phyloP scores from a whole-genome alignment of 2,888 invertebrate species.

The Clepsis dumicolana region DNA sequence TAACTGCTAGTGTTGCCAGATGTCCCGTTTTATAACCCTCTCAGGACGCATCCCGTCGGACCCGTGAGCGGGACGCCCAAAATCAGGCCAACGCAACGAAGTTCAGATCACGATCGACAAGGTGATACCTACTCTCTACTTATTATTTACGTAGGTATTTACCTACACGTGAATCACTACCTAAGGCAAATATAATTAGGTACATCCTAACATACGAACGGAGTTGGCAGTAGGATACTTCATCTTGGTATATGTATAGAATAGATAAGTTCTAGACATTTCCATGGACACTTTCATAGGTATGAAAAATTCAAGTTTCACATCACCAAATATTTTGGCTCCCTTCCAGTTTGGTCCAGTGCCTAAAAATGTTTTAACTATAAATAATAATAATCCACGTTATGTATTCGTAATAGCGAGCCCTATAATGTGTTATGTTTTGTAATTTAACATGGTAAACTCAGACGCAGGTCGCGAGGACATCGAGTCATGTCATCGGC shows the following conservation, averaged over 20 bases:
- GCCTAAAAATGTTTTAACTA: slow-evolving; percentile 58
- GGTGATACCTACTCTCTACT: no score
- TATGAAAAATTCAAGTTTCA: slow-evolving; percentile 18
- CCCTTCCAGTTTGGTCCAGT: slow-evolving; percentile 58
- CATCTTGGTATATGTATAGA: not conserved
- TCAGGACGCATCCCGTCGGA: no score
- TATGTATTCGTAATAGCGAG: not conserved
- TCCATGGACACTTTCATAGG: slow-evolving; percentile 4
- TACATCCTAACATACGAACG: no score
- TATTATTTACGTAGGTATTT: no score
- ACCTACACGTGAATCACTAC: no score
- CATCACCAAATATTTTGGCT: slow-evolving; percentile 53
- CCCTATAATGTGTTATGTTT: not conserved
- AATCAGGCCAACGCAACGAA: no score
- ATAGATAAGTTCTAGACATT: slow-evolving; percentile 11
- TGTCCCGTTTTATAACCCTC: no score
- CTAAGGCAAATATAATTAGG: no score
- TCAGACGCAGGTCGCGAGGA: slow-evolving; percentile 67
- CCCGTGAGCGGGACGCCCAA: no score
- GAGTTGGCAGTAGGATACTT: no score
- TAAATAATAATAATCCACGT: slow-evolving; percentile 27
- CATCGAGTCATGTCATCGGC: slow-evolving; percentile 58
- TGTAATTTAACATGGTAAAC: slow-evolving; percentile 50
- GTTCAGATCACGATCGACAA: no score
- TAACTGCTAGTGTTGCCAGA: no score